Conservation (phyloP, 2,888 invertebrate genomes). For the Galerucella nymphaeae region DNA sequence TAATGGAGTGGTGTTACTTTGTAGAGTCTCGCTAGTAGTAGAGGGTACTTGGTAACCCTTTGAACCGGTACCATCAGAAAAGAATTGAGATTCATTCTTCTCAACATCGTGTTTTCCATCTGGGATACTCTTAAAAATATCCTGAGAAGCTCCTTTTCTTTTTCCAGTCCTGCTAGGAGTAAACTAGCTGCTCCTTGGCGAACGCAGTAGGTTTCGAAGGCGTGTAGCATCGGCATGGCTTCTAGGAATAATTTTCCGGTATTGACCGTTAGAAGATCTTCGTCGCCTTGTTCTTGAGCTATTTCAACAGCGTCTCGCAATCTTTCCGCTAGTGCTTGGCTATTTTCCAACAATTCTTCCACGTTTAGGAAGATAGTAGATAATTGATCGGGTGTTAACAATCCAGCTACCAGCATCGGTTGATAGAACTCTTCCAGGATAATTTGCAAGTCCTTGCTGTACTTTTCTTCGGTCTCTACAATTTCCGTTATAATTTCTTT, state of each 20-base stretch:
- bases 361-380: conserved; percentile 93
- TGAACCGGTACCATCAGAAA: conserved; percentile 98
- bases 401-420: conserved; percentile 92
- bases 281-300: conserved; percentile 82
- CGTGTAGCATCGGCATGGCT: conserved; percentile 91
- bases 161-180: conserved; percentile 88
- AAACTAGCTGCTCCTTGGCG: conserved; percentile 91
- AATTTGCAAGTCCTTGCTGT: conserved; percentile 91
- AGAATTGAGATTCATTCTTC: conserved; percentile 97
- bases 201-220: conserved; percentile 95
- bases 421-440: conserved; percentile 93
- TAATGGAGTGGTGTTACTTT: conserved; percentile 89
- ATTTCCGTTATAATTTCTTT: conserved; percentile 96
- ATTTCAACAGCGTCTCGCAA: conserved; percentile 88
- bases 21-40: conserved; percentile 87
- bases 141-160: conserved; percentile 92
- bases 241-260: conserved; percentile 92
- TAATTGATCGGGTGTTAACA: conserved; percentile 90
- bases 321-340: conserved; percentile 85
- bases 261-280: conserved; percentile 88
- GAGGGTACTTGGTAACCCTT: conserved; percentile 95
- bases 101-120: conserved; percentile 92
- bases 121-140: conserved; percentile 96
- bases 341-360: conserved; percentile 88
- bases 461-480: conserved; percentile 95